These are phyloP conservation scores for Gastrophryne carolinensis DNA, from an alignment of 2,797 vertebrate species.

Conservation along the genomic window DNA sequence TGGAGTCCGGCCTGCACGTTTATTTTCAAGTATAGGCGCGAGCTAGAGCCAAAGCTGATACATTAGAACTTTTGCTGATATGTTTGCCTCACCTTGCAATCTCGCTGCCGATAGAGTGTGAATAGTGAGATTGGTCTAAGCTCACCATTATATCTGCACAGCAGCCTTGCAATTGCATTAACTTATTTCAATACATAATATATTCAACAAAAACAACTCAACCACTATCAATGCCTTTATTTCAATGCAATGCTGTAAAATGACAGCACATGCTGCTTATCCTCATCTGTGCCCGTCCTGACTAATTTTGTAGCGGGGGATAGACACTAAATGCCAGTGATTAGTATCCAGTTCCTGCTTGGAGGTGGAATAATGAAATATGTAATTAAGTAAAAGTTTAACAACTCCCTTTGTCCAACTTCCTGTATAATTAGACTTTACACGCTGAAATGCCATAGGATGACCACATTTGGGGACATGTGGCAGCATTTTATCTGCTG, in stretches of 20 bases:
- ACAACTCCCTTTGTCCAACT: neutral
- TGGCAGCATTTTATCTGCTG: too few species aligned
- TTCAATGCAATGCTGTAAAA: neutral
- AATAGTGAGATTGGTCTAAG: too few species aligned
- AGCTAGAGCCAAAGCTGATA: too few species aligned
- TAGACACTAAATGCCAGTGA: conserved; percentile 17
- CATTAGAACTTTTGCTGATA: too few species aligned
- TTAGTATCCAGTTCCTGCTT: neutral
- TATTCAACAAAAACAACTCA: too few species aligned
- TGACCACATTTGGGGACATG: neutral
- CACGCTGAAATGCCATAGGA: neutral
- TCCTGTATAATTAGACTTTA: conserved; percentile 14
- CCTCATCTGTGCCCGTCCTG: conserved; percentile 18
- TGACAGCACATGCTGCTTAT: neutral
- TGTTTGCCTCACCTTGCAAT: too few species aligned
- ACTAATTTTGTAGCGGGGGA: conserved; percentile 26
- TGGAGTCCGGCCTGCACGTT: too few species aligned
- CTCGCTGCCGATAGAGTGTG: too few species aligned
- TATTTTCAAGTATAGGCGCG: too few species aligned
- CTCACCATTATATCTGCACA: too few species aligned
- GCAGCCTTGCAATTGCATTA: too few species aligned
- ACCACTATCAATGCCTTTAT: neutral
- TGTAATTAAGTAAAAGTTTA: conserved; percentile 17
- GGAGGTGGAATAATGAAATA: conserved; percentile 32
- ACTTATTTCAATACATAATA: too few species aligned